phyloP scores from a whole-genome alignment of 1,140 invertebrate species.

The Sitobion miscanthi region DNA sequence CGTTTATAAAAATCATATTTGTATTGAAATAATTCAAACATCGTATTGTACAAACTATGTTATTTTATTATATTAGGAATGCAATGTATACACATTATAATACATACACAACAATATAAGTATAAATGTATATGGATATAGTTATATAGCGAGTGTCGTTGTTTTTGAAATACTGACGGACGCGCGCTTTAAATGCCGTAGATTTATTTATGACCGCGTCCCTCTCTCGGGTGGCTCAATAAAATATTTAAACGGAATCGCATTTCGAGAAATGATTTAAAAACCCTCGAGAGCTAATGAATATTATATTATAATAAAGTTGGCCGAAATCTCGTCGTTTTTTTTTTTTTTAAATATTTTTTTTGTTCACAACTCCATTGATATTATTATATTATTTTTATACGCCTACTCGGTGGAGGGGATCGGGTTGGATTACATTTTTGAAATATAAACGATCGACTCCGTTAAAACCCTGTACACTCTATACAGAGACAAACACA shows the following conservation, averaged over 20 bases:
- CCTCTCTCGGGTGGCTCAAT: neutral
- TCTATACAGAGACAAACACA: neutral
- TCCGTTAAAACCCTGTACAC: neutral
- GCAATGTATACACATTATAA: neutral
- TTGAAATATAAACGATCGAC: neutral
- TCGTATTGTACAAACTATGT: neutral
- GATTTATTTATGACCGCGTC: constrained; percentile 30
- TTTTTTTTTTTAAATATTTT: neutral
- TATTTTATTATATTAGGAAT: constrained; percentile 3
- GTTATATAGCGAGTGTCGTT: neutral
- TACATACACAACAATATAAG: neutral
- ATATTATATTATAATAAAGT: constrained; percentile 29
- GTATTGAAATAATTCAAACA: neutral
- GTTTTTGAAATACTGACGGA: neutral
- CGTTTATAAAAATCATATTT: neutral
- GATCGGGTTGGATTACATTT: neutral
- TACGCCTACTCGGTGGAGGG: neutral
- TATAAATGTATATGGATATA: neutral
- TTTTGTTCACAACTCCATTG: neutral
- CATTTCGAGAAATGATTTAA: neutral
- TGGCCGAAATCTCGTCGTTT: neutral
- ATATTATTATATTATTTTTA: neutral
- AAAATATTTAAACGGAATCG: constrained; percentile 37
- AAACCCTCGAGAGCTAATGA: neutral
- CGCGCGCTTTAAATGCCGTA: neutral